A percentile compares a stretch with the other conserved stretches of the same genome.
These are phyloP conservation scores for Caradrina clavipalpis DNA, from an alignment of 2,888 invertebrate species.

Conservation along the genomic window DNA sequence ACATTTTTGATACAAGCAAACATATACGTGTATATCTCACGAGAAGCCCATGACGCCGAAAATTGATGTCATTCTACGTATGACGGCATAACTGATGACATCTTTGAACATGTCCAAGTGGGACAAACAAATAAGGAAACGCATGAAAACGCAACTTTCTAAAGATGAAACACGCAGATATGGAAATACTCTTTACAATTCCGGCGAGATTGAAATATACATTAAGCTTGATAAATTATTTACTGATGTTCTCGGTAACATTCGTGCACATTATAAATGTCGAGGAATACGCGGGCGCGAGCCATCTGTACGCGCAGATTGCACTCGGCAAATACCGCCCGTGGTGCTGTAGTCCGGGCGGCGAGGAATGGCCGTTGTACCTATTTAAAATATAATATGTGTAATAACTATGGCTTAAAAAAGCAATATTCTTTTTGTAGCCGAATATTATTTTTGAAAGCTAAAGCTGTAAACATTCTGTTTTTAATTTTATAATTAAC, in stretches of 20 bases:
- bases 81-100: slow-evolving; percentile 9
- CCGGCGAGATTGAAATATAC: slow-evolving; percentile 53
- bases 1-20: slow-evolving; percentile 15
- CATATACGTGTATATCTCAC: no score
- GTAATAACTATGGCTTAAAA: no score
- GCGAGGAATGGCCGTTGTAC: slow-evolving; percentile 24
- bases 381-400: background rate
- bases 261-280: slow-evolving; percentile 54
- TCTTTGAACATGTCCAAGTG: slow-evolving; percentile 9
- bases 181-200: slow-evolving; percentile 48
- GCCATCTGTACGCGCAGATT: slow-evolving; percentile 58
- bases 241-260: slow-evolving; percentile 54
- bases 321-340: slow-evolving; percentile 48
- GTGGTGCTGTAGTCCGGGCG: slow-evolving; percentile 22
- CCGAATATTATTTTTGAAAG: no score
- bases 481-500: no score
- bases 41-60: slow-evolving; percentile 9
- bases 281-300: slow-evolving; percentile 42
- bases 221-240: slow-evolving; percentile 60
- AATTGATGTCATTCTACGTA: slow-evolving; percentile 1
- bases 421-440: no score
- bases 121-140: slow-evolving; percentile 25
- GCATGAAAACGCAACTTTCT: slow-evolving; percentile 45
- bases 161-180: slow-evolving; percentile 57
- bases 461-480: no score